Percentiles rank a stretch among this genome's conserved stretches.
Evolutionary conservation across 2,797 vertebrate species (phyloP).

Genomic region (Platalea minor): DNA sequence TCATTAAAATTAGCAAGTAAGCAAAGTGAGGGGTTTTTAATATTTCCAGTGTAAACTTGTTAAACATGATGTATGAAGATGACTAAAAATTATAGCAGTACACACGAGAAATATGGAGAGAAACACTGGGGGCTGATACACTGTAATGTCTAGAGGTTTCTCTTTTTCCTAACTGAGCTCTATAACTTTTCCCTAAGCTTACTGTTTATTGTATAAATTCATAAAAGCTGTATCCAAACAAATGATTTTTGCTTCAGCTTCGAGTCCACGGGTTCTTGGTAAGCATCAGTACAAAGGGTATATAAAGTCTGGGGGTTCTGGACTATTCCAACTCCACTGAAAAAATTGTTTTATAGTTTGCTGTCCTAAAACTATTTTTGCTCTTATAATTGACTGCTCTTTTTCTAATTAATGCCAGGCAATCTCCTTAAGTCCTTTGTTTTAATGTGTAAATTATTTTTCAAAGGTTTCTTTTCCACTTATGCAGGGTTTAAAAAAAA

Average conservation of each 20-base stretch:
- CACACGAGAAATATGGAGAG: background rate
- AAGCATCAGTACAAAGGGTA: background rate
- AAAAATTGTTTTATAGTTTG: background rate
- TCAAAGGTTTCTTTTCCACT: background rate
- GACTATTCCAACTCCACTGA: background rate
- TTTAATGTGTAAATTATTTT: background rate
- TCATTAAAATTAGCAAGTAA: background rate
- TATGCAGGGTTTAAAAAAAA: background rate
- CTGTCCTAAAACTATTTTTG: background rate
- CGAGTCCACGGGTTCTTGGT: background rate
- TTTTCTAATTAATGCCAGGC: background rate
- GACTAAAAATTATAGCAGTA: background rate
- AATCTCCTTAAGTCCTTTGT: background rate
- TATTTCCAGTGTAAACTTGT: background rate
- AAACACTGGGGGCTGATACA: background rate
- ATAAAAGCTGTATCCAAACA: background rate
- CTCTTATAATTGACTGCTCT: background rate
- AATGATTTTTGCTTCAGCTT: background rate
- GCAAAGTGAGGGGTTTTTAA: rapidly evolving
- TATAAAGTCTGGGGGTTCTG: background rate
- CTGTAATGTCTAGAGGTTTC: background rate
- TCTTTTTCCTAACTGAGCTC: background rate
- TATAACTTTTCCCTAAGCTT: background rate
- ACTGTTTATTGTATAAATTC: background rate
- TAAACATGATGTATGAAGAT: background rate